Evolutionary conservation across 2,888 invertebrate genomes (phyloP), one percentile per base, ranked within the genome.

Genomic region (Perdita meconis): DNA sequence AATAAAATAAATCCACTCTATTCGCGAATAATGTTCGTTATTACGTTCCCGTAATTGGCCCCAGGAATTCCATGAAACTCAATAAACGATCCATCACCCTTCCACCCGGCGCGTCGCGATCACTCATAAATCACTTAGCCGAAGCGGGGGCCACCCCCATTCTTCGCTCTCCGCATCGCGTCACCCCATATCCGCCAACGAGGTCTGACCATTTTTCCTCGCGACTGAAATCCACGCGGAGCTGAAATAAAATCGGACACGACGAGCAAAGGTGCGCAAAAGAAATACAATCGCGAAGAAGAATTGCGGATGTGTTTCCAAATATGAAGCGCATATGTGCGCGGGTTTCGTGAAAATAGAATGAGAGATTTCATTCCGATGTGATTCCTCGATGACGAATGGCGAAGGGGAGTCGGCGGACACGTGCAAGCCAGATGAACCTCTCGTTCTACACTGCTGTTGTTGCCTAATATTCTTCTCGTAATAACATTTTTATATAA

Each of bases 251-350:
- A 12, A 6, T 1, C 22, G 1, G 10, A 6, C 10, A 0, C 5
- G 2, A 0, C 16, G 44, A 51, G n/a, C 3, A 2, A 30, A 40
- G 12, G 36, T 26, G 42, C 30, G 50, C 22, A 67, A 64, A 36
- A 10, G 42, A 40, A 10, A n/a, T n/a, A n/a, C n/a, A n/a, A 42
- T 1, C 1, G n/a, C 0, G 6, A 1, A 61, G 26, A 42, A 10
- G 53, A 53, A 55, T 13, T 42, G 30, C 5, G 30, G 5, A 40
- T 12, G 36, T 13, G 13, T 13, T n/a, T 38, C 36, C 53, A 55
- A 55, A 24, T 13, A 24, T 8, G 47, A 47, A 24, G 12, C 19
- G 30, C 67, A 76, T 61, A 50, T 74, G 74, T 10, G 2, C 38
- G 19, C 5, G n/a, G 13, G 34, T 40, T 12, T 38, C 1, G 24